Evolutionary conservation across 2,797 vertebrate species (phyloP), one percentile per base, ranked within the genome.

Genomic region (Catostomus latipinnis): DNA sequence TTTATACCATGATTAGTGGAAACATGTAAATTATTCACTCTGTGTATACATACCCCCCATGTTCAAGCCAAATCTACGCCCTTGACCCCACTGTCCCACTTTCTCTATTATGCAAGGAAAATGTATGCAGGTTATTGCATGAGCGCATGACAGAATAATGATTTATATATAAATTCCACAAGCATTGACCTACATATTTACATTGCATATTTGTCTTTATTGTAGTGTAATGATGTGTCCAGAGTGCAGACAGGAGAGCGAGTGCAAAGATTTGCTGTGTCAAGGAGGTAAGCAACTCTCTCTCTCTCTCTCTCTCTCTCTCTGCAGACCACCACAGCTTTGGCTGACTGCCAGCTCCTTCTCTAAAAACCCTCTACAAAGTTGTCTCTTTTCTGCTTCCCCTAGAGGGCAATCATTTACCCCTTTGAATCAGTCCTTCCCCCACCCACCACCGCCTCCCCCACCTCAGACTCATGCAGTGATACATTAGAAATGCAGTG

Each of bases 381-480:
- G 14, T 65, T 71, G 58, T 71, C 53, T 74, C 58, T 80, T 78
- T 69, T 81, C 80, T 76, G 16, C 85, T 78, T 83, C 88, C 88
- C 87, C 88, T 89, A 89, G 88, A 87, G 88, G 88, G 89, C 87
- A 88, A 88, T 90, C 89, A 86, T 86, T 87, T 87, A 87, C 88
- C 81, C 85, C 73, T 86, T 82, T 84, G 84, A 86, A 86, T 86
- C 79, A 76, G 69, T 79, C 82, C 81, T 76, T 66, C 81, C 79
- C 58, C 68, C 71, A 22, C 45, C 13, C 60, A 68, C 52, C 73
- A 61, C 83, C 75, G 69, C 80, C 78, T 83, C 71, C 71, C 85
- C 81, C 62, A 75, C 79, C 83, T 71, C 72, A 80, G 67, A 83
- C 71, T 85, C 82, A 73, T 69, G 78, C 70, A 63, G 80, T 77